Base-by-base conservation (phyloP, 2,113 vertebrate genomes). In the Solea solea region DNA sequence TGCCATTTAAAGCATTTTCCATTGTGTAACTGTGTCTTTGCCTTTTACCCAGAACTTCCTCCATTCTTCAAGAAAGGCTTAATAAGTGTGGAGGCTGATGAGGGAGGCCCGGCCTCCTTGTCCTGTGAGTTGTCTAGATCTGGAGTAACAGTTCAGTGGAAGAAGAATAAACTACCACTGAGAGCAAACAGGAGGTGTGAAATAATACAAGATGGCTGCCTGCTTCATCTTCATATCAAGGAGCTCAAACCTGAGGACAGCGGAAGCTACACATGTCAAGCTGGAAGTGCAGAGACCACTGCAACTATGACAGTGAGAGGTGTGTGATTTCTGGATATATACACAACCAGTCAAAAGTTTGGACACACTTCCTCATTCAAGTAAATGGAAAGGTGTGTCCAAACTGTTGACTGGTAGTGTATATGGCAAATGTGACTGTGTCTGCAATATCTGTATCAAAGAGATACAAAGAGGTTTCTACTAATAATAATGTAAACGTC, bases 281-380 rank as follows among this genome's bases (percentile, higher is more conserved):
- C 53, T 46, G 78, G 72, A 56, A 51, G 13, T 28, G 53, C 49
- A 27, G 78, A 80, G 51, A 82, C 83, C 45, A 78, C 63, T 49
- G 75, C 85, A 34, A 90, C 77, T 1, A 85, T 97, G 25, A 84
- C 54, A 0, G 95, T 96, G 58, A 95, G 5, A 34, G 34, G 34
- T 34, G 34, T 34, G 34, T 4, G 5, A 34, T 4, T 34, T 34
- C 34, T 34, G 34, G 34, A 34, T 21, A 21, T 21, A 21, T 21
- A 21, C 21, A 21, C 21, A 1, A 21, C 21, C 21, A 21, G 1
- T 21, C 21, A 21, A 21, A 21, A 21, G 21, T 21, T 21, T 21
- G 21, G 21, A 21, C 21, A 21, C 21, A 21, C 21, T 21, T 21
- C 21, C 21, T 21, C 21, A 21, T 21, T 21, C 21, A 21, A 21